Conservation (phyloP, 2,888 invertebrate species). For the Hypercompe scribonia region DNA sequence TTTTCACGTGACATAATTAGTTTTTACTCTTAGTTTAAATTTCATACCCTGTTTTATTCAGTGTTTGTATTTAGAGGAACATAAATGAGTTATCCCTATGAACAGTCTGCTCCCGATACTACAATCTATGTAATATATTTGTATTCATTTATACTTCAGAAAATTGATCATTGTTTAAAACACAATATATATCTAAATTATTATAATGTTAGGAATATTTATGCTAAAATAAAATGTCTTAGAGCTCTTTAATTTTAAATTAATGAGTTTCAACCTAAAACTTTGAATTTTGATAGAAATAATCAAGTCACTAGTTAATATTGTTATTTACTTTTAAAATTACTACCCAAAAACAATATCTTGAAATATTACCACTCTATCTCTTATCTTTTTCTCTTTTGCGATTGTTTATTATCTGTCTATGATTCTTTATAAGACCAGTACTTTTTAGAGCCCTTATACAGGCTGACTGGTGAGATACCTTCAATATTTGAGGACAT, state of each 20-base stretch:
- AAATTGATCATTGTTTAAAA: neutral
- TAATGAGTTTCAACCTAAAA: neutral
- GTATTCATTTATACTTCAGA: neutral
- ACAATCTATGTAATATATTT: neutral
- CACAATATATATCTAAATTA: neutral
- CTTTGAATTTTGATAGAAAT: no score
- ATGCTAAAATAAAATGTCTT: no score
- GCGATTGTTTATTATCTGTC: neutral
- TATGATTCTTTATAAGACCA: neutral
- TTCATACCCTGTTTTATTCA: slow-evolving; percentile 1
- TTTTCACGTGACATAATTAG: slow-evolving; percentile 33
- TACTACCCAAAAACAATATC: no score
- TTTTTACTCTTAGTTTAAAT: slow-evolving; percentile 28
- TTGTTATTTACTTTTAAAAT: no score
- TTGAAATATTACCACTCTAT: neutral
- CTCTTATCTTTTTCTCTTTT: neutral
- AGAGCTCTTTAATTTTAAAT: neutral
- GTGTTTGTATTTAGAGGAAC: slow-evolving; percentile 40
- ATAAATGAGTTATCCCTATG: slow-evolving; percentile 19
- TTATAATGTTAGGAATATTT: neutral
- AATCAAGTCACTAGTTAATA: no score
- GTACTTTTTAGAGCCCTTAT: neutral
- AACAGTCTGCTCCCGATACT: neutral
- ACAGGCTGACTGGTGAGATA: no score
- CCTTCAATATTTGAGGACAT: no score